Evolutionary conservation across 2,888 invertebrate genomes (phyloP).

Genomic region (Acleris sparsana): DNA sequence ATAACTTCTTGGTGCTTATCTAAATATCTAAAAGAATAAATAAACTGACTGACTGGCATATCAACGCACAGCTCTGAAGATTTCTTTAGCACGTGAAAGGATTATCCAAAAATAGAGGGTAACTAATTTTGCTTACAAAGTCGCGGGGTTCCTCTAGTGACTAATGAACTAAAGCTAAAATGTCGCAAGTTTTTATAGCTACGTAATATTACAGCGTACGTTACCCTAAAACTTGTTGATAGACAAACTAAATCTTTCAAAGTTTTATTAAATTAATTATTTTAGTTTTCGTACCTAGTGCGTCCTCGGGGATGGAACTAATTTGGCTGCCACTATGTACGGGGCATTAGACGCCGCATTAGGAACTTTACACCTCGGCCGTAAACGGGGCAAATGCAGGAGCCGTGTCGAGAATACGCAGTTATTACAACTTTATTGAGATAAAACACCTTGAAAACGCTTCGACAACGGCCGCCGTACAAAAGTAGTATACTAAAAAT

Average conservation of each 20-base stretch:
- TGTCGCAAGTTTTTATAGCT: too few relatives aligned
- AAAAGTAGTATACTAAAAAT: neutral
- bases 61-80: too few relatives aligned
- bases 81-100: too few relatives aligned
- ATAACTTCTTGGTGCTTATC: too few relatives aligned
- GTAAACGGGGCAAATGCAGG: slow-evolving; percentile 38
- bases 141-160: too few relatives aligned
- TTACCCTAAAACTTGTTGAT: neutral
- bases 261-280: neutral
- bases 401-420: slow-evolving; percentile 38
- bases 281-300: slow-evolving; percentile 13
- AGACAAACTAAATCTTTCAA: neutral
- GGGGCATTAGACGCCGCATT: slow-evolving; percentile 37
- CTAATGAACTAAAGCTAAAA: too few relatives aligned
- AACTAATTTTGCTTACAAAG: too few relatives aligned
- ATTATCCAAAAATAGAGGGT: too few relatives aligned
- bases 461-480: slow-evolving; percentile 3
- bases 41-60: too few relatives aligned
- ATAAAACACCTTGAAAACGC: slow-evolving; percentile 1
- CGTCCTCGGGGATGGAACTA: slow-evolving; percentile 17
- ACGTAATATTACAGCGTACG: neutral
- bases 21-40: too few relatives aligned
- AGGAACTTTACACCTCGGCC: slow-evolving; percentile 29
- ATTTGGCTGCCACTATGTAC: slow-evolving; percentile 22
- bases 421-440: slow-evolving; percentile 24